These are phyloP conservation scores for Hirtodrosophila confusa DNA, from an alignment of 2,888 invertebrate species.

Conservation along the genomic window DNA sequence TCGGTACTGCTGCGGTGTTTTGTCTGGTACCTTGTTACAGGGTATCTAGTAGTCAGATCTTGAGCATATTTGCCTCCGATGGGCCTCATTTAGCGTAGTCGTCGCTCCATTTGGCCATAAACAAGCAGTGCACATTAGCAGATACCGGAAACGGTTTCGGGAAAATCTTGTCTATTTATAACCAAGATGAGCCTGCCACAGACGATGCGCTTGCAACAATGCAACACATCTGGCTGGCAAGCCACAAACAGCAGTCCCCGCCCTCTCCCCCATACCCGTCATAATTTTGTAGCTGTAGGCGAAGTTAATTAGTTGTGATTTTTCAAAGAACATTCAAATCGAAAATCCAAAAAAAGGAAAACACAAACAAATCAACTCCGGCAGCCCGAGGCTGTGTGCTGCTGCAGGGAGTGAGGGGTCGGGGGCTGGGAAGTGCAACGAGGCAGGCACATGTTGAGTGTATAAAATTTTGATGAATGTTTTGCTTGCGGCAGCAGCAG, in stretches of 20 bases:
- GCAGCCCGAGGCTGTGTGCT: not conserved
- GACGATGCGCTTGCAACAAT: conserved; percentile 38
- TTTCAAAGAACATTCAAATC: conserved; percentile 75
- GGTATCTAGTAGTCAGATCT: no score
- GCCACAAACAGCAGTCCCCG: conserved; percentile 19
- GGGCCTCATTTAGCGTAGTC: conserved; percentile 49
- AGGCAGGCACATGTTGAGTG: conserved; percentile 72
- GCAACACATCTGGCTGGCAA: conserved; percentile 63
- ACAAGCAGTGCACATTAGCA: conserved; percentile 47
- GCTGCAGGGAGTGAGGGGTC: not conserved
- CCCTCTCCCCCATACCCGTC: conserved; percentile 16
- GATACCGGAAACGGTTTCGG: conserved; percentile 39
- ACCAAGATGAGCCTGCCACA: not conserved
- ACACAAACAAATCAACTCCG: conserved; percentile 38
- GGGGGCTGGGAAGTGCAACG: conserved; percentile 1
- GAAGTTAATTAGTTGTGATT: conserved; percentile 85
- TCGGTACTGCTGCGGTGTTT: no score
- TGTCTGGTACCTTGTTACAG: no score
- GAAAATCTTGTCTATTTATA: conserved; percentile 48
- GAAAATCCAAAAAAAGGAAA: conserved; percentile 34
- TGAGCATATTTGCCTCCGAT: conserved; percentile 24
- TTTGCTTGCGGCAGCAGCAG: conserved; percentile 64
- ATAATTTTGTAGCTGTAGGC: conserved; percentile 49
- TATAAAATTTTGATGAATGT: conserved; percentile 77
- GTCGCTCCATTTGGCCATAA: conserved; percentile 52